These are phyloP conservation scores for Penaeus vannamei DNA, from an alignment of 1,140 invertebrate species.

Conservation along the genomic window DNA sequence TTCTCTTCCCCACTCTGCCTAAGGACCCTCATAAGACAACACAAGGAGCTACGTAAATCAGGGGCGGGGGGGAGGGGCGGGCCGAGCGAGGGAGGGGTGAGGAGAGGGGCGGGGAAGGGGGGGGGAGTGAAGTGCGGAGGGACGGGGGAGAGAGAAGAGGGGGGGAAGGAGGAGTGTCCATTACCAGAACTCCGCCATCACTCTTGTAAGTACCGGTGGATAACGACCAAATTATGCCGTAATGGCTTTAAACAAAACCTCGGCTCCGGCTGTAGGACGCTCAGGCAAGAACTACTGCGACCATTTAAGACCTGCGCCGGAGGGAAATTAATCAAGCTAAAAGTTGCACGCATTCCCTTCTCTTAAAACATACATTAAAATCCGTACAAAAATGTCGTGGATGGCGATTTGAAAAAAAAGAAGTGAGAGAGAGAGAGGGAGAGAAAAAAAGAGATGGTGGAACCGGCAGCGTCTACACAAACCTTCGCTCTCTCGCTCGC, in stretches of 20 bases:
- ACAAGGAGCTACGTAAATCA: slow-evolving; percentile 4
- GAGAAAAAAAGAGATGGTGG: too few relatives aligned
- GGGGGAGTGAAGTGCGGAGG: not conserved
- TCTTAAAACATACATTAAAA: not conserved
- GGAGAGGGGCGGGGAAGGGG: not conserved
- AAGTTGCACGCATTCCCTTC: not conserved
- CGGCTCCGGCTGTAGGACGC: too few relatives aligned
- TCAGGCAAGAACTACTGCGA: too few relatives aligned
- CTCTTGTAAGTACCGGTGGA: too few relatives aligned
- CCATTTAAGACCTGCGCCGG: not conserved
- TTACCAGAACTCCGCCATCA: too few relatives aligned
- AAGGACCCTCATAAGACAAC: slow-evolving; percentile 28
- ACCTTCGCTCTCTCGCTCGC: too few relatives aligned
- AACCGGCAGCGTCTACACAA: too few relatives aligned
- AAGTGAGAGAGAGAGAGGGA: not conserved
- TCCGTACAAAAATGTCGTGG: not conserved
- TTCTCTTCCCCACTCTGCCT: not conserved
- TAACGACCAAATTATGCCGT: too few relatives aligned
- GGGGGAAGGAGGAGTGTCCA: not conserved
- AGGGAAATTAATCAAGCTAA: slow-evolving; percentile 12
- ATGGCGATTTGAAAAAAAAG: not conserved
- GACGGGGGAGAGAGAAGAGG: not conserved
- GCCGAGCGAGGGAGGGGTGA: not conserved
- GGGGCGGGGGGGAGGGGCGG: not conserved
- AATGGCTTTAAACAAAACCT: too few relatives aligned